Evolutionary conservation across 2,888 invertebrate species (phyloP), one percentile per base, ranked within the genome.

Genomic region (Volucella inanis): DNA sequence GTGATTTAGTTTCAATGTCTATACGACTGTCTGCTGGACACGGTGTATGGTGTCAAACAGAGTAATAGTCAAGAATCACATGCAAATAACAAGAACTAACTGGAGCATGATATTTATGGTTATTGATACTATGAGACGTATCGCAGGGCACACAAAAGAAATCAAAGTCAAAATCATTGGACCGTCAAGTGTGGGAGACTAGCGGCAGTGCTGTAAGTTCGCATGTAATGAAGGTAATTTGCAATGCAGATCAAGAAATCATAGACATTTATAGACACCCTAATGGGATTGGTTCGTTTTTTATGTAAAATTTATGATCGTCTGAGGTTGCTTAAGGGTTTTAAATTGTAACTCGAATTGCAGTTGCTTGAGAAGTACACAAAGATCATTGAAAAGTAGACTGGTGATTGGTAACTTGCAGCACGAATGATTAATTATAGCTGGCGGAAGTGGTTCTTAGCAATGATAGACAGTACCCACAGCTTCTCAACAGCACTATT

Each of bases 51-150:
- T 68, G 47, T 47, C 74, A 79, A 74, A 74, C 31, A 31, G 71
- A 76, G 45, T 61, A 54, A 61, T 70, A 47, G 61, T 6, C 62
- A 49, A n/a, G 65, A 31, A 31, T 31, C 31, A 31, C 31, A 79
- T 75, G 74, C 43, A 70, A 67, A 85, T 81, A 72, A 72, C 81
- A 38, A 14, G 14, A 41, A 55, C 81, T 72, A 85, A 85, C 85
- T 85, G 81, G 81, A 85, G 85, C 85, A 72, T 72, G 76, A 77
- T 85, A 77, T 85, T 85, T 85, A 85, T 85, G 62, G 81, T 72
- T 81, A 85, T 81, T 81, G 81, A 81, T 81, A 81, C 55, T 47
- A 15, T 49, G n/a, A 49, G 10, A 18, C 14, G 50, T 3, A 43
- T 43, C 41, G 61, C 41, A 79, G 75, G 55, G 49, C 67, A 50